These are phyloP conservation scores for Erpornis zantholeuca DNA, from an alignment of 2,113 vertebrate genomes.

Conservation along the genomic window DNA sequence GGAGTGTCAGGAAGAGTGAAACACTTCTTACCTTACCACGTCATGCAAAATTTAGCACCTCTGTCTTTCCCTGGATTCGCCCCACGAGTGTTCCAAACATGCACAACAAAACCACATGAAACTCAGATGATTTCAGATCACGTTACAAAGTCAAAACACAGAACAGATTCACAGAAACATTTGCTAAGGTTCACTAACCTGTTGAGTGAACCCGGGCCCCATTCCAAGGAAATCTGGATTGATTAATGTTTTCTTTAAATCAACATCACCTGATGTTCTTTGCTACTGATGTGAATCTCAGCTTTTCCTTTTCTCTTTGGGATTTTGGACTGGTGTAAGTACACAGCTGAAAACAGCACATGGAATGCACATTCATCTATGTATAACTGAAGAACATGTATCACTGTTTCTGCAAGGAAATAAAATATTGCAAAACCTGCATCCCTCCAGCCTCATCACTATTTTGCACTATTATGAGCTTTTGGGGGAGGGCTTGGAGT, in stretches of 20 bases:
- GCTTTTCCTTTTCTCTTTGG: constrained; percentile 7
- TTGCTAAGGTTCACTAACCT: constrained; percentile 56
- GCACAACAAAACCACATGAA: constrained; percentile 36
- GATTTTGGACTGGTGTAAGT: background rate
- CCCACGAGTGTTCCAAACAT: background rate
- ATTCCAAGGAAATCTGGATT: constrained; percentile 50
- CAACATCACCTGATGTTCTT: constrained; percentile 43
- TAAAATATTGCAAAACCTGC: background rate
- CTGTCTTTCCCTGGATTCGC: background rate
- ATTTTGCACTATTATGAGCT: background rate
- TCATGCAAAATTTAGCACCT: background rate
- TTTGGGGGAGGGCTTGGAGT: background rate
- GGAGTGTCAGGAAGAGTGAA: background rate
- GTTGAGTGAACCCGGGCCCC: constrained; percentile 34
- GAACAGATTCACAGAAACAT: constrained; percentile 39
- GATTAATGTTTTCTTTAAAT: constrained; percentile 63
- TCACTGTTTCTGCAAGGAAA: background rate
- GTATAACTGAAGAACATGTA: background rate
- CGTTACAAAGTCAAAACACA: constrained; percentile 37
- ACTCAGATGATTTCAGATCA: constrained; percentile 35
- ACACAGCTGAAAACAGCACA: background rate
- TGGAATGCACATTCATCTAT: background rate
- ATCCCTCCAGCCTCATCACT: background rate
- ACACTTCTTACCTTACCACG: background rate
- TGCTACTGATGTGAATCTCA: constrained; percentile 47